These are phyloP conservation scores for Ceyx melanurus DNA, from an alignment of 2,113 vertebrate genomes.

Conservation along the genomic window DNA sequence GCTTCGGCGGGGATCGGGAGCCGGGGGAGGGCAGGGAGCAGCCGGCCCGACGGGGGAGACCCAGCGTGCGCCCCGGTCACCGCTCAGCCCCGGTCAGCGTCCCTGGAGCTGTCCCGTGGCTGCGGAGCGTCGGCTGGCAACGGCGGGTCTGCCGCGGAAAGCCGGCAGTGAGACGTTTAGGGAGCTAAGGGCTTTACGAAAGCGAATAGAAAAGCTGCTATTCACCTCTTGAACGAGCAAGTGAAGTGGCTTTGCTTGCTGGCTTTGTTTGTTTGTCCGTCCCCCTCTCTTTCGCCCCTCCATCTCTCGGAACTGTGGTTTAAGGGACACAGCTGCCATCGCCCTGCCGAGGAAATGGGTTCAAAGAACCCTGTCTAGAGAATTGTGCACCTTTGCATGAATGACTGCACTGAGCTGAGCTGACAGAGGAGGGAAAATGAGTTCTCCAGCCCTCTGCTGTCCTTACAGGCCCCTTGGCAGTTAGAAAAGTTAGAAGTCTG, in stretches of 20 bases:
- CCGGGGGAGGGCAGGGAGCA: not conserved
- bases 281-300: fast-evolving
- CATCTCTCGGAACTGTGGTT: not conserved
- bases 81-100: too few species aligned
- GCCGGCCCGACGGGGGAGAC: not conserved
- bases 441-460: not conserved
- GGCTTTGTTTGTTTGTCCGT: not conserved
- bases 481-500: not conserved
- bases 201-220: fast-evolving
- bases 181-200: not conserved
- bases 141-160: not conserved
- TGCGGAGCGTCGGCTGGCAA: not conserved
- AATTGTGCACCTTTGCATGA: not conserved
- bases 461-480: not conserved
- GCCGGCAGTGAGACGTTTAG: not conserved
- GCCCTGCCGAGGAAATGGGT: not conserved
- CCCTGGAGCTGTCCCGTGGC: not conserved
- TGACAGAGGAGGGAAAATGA: not conserved
- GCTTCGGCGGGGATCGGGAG: not conserved
- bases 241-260: not conserved
- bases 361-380: not conserved
- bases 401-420: not conserved
- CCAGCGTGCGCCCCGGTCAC: too few species aligned
- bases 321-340: not conserved
- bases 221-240: not conserved